Percentiles rank a stretch among this genome's conserved stretches.
Conservation (phyloP, 1,140 invertebrate genomes). For the Aphidius gifuensis region DNA sequence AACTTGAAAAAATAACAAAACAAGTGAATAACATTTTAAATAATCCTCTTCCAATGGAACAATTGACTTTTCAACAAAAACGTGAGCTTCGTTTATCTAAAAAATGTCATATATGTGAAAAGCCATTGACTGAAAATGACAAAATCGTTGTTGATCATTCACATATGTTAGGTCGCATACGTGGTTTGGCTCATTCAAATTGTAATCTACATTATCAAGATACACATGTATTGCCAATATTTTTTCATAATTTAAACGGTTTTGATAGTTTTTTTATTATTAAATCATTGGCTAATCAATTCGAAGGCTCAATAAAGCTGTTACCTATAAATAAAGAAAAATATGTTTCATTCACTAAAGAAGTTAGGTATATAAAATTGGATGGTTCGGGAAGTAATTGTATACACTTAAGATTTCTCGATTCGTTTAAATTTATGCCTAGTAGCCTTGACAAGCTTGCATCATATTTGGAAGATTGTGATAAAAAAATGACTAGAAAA, state of each 20-base stretch:
- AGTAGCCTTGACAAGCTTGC: slow-evolving; percentile 14
- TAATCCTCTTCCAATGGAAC: too few relatives aligned
- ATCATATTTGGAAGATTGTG: slow-evolving; percentile 7
- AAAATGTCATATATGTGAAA: too few relatives aligned
- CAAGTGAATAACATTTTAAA: background rate
- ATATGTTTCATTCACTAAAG: background rate
- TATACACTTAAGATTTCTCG: background rate
- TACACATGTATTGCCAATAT: background rate
- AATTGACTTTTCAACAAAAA: too few relatives aligned
- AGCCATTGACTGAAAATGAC: too few relatives aligned
- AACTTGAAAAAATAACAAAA: background rate
- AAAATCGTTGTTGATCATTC: too few relatives aligned
- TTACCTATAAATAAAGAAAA: background rate
- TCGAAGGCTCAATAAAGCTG: background rate
- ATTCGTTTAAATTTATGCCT: slow-evolving; percentile 5
- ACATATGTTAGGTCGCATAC: background rate
- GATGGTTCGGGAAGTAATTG: background rate
- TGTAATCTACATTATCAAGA: slow-evolving; percentile 24
- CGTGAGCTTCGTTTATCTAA: too few relatives aligned
- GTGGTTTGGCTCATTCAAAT: background rate
- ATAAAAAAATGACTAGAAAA: background rate
- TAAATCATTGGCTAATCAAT: background rate
- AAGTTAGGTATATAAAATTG: background rate
- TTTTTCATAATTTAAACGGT: slow-evolving; percentile 19
- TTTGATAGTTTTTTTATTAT: slow-evolving; percentile 15